Percentiles rank a stretch among this genome's conserved stretches.
phyloP scores from a whole-genome alignment of 1,140 invertebrate genomes.

The Hormaphis cornu region DNA sequence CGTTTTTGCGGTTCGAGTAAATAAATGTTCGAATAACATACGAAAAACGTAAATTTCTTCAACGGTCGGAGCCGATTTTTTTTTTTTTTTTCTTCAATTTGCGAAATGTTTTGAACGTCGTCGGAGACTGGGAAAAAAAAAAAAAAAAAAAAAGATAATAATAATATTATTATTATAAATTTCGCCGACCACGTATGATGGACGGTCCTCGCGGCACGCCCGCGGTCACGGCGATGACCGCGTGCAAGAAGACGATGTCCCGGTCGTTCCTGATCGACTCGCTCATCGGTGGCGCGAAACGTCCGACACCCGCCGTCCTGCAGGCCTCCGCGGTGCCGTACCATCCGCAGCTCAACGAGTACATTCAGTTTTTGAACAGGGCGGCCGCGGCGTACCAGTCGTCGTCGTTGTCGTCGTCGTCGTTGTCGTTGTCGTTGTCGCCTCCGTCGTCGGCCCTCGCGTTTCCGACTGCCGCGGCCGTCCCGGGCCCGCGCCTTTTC shows the following conservation, averaged over 20 bases:
- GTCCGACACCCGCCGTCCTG: not conserved
- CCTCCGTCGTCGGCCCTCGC: not conserved
- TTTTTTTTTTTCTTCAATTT: not conserved
- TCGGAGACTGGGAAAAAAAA: no score
- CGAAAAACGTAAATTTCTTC: not conserved
- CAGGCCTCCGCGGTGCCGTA: not conserved
- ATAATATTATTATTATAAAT: no score
- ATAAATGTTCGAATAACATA: no score
- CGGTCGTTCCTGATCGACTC: constrained; percentile 37
- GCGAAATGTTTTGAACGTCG: not conserved
- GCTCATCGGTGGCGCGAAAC: constrained; percentile 32
- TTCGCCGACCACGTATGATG: not conserved
- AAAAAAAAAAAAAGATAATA: no score
- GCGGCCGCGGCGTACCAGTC: constrained; percentile 19
- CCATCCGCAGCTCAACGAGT: not conserved
- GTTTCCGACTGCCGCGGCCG: not conserved
- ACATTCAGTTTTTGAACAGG: constrained; percentile 14
- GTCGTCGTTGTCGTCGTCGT: no score
- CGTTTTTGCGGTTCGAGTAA: no score
- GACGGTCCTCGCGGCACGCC: not conserved
- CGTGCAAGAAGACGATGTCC: constrained; percentile 34
- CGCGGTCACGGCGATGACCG: not conserved
- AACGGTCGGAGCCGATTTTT: no score
- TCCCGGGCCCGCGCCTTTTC: not conserved
- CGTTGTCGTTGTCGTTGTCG: no score